phyloP scores from a whole-genome alignment of 1,140 invertebrate genomes.

The Drosophila tsacasi region DNA sequence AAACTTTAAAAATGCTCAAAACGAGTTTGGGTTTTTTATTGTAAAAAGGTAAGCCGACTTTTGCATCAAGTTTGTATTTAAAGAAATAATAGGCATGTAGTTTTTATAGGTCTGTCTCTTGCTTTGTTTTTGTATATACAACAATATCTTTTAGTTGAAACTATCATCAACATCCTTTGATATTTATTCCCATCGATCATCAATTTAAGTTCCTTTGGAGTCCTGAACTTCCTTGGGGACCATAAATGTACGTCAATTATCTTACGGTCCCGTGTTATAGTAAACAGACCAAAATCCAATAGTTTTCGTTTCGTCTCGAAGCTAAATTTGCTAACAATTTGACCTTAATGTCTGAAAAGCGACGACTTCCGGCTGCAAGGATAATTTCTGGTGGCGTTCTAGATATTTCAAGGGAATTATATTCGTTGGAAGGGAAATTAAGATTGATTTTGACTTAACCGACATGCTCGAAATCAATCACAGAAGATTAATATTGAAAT shows the following conservation, averaged over 20 bases:
- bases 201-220: too few species aligned
- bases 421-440: too few species aligned
- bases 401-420: too few species aligned
- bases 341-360: too few species aligned
- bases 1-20: slow-evolving; percentile 53
- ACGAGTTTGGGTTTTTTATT: slow-evolving; percentile 53
- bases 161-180: neutral
- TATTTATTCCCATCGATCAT: neutral
- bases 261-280: too few species aligned
- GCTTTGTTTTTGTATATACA: neutral
- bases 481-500: neutral
- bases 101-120: neutral
- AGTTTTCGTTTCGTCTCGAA: too few species aligned
- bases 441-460: neutral
- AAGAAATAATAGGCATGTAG: neutral
- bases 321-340: too few species aligned
- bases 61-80: neutral
- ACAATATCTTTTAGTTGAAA: neutral
- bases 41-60: slow-evolving; percentile 9
- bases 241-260: too few species aligned
- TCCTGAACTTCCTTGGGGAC: too few species aligned
- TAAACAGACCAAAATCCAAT: too few species aligned
- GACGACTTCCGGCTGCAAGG: too few species aligned
- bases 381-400: too few species aligned
- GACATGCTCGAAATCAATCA: neutral